phyloP scores from a whole-genome alignment of 1,140 invertebrate genomes.

The Pseudomyrmex gracilis region DNA sequence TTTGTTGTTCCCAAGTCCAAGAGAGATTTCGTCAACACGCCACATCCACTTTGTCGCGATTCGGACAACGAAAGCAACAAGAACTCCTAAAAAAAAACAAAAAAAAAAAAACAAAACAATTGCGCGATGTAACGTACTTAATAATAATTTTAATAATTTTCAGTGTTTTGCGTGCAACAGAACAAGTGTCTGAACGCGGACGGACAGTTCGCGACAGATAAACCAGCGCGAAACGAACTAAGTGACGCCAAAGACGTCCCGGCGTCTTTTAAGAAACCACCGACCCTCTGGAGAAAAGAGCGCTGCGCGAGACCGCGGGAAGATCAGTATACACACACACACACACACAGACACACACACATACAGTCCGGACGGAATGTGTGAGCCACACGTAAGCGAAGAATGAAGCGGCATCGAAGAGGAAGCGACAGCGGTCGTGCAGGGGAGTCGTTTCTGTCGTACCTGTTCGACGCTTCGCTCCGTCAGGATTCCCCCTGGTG shows the following conservation, averaged over 20 bases:
- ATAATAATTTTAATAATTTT: too few relatives aligned
- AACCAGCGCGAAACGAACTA: not conserved
- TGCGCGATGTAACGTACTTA: too few relatives aligned
- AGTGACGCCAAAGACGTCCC: conserved; percentile 5
- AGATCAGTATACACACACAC: too few relatives aligned
- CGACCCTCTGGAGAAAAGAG: conserved; percentile 18
- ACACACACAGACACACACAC: too few relatives aligned
- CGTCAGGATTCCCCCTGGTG: conserved; percentile 42
- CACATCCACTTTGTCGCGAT: too few relatives aligned
- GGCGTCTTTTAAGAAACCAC: conserved; percentile 20
- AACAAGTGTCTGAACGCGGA: too few relatives aligned
- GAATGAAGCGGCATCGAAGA: conserved; percentile 17
- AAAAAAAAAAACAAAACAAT: too few relatives aligned
- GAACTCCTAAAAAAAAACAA: too few relatives aligned
- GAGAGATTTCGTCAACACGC: too few relatives aligned
- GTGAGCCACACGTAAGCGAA: conserved; percentile 33
- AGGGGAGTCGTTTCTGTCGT: conserved; percentile 43
- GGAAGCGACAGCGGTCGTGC: conserved; percentile 24
- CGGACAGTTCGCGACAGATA: not conserved
- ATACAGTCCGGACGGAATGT: conserved; percentile 34
- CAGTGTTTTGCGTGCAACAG: too few relatives aligned
- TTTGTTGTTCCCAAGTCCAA: too few relatives aligned
- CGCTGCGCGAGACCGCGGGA: not conserved
- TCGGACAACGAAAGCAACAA: too few relatives aligned
- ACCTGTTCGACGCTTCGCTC: conserved; percentile 41